Conservation (phyloP, 2,113 vertebrate species). For the Charadrius vociferus region DNA sequence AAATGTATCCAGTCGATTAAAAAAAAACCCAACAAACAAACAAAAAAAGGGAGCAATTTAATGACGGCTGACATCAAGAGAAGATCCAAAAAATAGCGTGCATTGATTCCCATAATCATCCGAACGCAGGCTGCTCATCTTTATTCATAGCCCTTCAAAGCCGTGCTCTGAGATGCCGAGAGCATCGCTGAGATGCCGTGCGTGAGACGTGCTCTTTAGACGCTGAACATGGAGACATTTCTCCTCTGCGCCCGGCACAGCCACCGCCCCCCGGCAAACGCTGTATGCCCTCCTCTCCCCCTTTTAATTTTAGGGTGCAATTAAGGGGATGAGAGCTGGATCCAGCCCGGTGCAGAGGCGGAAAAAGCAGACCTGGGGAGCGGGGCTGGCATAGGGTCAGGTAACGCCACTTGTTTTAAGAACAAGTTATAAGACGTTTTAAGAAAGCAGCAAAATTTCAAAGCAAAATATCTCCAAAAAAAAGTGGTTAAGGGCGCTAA, state of each 20-base stretch:
- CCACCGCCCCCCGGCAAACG: neutral
- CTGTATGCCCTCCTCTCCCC: neutral
- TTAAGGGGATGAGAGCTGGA: neutral
- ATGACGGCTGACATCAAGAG: conserved; percentile 33
- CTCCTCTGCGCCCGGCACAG: neutral
- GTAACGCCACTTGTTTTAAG: neutral
- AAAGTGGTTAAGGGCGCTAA: neutral
- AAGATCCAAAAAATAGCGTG: neutral
- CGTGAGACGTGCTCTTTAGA: neutral
- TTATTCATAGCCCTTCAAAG: conserved; percentile 52
- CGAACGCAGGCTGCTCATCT: conserved; percentile 49
- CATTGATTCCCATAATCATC: conserved; percentile 47
- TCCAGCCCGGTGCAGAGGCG: neutral
- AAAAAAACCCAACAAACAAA: neutral
- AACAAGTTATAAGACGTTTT: neutral
- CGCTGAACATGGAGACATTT: neutral
- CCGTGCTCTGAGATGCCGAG: neutral
- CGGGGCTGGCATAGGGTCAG: neutral
- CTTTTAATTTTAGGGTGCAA: neutral
- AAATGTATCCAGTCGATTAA: conserved; percentile 30
- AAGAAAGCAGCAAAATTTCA: neutral
- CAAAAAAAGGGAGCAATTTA: neutral
- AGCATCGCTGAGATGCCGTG: neutral
- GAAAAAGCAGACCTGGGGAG: neutral
- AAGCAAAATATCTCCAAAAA: neutral